A percentile compares a stretch with the other conserved stretches of the same genome.
phyloP scores from a whole-genome alignment of 2,113 vertebrate species.

The Gambusia affinis region DNA sequence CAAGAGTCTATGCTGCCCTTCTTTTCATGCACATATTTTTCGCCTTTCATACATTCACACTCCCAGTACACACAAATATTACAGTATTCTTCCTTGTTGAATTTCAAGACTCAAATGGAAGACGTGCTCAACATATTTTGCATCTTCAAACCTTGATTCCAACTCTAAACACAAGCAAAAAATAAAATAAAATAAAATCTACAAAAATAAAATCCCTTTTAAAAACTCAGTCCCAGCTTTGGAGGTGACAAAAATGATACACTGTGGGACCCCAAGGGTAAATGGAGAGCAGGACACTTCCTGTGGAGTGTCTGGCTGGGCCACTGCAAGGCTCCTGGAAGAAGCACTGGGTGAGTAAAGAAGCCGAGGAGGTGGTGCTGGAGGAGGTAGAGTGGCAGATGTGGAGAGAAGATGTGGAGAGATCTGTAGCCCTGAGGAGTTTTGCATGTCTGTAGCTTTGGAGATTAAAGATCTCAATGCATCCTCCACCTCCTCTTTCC shows the following conservation, averaged over 20 bases:
- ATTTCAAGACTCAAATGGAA: slow-evolving; percentile 52
- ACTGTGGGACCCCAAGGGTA: slow-evolving; percentile 40
- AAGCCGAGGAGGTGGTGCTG: slow-evolving; percentile 6
- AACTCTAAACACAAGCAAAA: slow-evolving; percentile 23
- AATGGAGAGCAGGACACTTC: slow-evolving; percentile 44
- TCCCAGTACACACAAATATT: slow-evolving; percentile 20
- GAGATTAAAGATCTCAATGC: slow-evolving; percentile 40
- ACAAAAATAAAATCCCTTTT: slow-evolving; percentile 39
- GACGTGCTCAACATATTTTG: slow-evolving; percentile 41
- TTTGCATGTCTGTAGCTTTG: slow-evolving; percentile 48
- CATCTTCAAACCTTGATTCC: slow-evolving; percentile 38
- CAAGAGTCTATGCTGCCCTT: slow-evolving; percentile 39
- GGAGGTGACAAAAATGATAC: neutral
- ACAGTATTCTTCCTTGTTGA: slow-evolving; percentile 33
- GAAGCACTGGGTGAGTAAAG: slow-evolving; percentile 17
- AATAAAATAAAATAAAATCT: neutral
- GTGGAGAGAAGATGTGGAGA: slow-evolving; percentile 26
- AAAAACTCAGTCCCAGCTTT: slow-evolving; percentile 18
- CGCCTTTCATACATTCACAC: slow-evolving; percentile 43
- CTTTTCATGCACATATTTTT: slow-evolving; percentile 18
- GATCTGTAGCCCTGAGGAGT: slow-evolving; percentile 65
- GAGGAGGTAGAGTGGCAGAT: slow-evolving; percentile 32
- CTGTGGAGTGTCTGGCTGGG: slow-evolving; percentile 45
- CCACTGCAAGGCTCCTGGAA: slow-evolving; percentile 50
- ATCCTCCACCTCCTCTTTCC: slow-evolving; percentile 2